Evolutionary conservation across 1,140 invertebrate species (phyloP).

Genomic region (Oryzaephilus surinamensis): DNA sequence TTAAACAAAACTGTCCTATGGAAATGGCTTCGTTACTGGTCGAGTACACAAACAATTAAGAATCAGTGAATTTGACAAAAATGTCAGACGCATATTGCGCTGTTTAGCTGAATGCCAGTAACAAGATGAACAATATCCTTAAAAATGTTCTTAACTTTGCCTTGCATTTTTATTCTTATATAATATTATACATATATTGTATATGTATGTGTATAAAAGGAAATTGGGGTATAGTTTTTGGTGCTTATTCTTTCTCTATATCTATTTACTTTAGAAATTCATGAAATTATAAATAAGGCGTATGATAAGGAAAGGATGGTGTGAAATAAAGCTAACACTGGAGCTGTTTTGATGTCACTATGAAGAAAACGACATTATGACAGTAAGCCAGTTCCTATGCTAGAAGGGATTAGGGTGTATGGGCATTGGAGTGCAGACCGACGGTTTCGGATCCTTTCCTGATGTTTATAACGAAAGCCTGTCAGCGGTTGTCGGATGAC

Average conservation of each 20-base stretch:
- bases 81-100: constrained; percentile 22
- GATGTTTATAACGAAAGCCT: constrained; percentile 13
- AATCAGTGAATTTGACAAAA: constrained; percentile 24
- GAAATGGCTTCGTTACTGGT: constrained; percentile 19
- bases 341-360: no score
- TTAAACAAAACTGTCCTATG: constrained; percentile 17
- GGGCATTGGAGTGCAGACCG: constrained; percentile 9
- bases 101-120: constrained; percentile 15
- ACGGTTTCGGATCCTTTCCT: constrained; percentile 4
- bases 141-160: constrained; percentile 5
- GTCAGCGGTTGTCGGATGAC: constrained; percentile 26
- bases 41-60: constrained; percentile 25
- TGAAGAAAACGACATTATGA: no score
- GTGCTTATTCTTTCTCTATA: no score
- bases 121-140: constrained; percentile 5
- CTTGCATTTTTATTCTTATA: no score
- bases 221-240: no score
- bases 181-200: no score
- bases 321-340: no score
- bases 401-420: constrained; percentile 1
- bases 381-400: constrained; percentile 11
- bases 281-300: no score
- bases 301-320: no score
- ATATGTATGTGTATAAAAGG: no score
- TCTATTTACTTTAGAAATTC: no score